Evolutionary conservation across 1,140 invertebrate genomes (phyloP), one percentile per base, ranked within the genome.

Genomic region (Megalonaias nervosa): DNA sequence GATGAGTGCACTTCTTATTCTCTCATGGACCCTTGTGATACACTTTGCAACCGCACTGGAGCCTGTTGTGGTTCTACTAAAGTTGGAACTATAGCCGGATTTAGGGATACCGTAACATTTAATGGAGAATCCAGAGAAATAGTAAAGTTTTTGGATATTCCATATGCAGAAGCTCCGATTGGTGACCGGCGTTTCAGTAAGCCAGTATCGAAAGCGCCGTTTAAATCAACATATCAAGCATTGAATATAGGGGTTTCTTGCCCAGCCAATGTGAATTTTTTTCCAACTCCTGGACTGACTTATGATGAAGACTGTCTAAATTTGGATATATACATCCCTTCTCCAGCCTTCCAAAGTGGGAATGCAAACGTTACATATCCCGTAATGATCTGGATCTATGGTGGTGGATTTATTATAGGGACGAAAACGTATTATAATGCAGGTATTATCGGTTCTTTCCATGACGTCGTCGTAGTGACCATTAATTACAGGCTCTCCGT

Each of bases 341-440:
- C 92, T 94, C 38, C 38, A 48, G 38, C 38, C 38, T 48, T 48
- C 38, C 65, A 72, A 5, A 17, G 66, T 3, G 9, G 67, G 17
- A 59, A 60, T 56, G 59, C 2, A 5, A 17, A 26, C 13, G 14
- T 21, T 6, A 56, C 23, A 16, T 21, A 75, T 26, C 62, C 97
- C 55, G 97, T 98, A 21, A 94, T 98, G 94, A 93, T 98, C 55
- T 99, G 97, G 97, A 95, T 99, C 77, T 98, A 96, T 89, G 97
- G 97, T 60, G 97, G 97, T 67, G 97, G 97, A 9, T 98, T 98
- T 91, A 97, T 97, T 88, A 56, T 59, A 48, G 97, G 97, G 31
- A 95, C 95, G 16, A 95, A 95, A 26, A 97, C 98, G 88, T 94
- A 97, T 17, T 98, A 98, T 90, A 97, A 99, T 92, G 95, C 94